Evolutionary conservation across 1,140 invertebrate species (phyloP).

Genomic region (Musca domestica): DNA sequence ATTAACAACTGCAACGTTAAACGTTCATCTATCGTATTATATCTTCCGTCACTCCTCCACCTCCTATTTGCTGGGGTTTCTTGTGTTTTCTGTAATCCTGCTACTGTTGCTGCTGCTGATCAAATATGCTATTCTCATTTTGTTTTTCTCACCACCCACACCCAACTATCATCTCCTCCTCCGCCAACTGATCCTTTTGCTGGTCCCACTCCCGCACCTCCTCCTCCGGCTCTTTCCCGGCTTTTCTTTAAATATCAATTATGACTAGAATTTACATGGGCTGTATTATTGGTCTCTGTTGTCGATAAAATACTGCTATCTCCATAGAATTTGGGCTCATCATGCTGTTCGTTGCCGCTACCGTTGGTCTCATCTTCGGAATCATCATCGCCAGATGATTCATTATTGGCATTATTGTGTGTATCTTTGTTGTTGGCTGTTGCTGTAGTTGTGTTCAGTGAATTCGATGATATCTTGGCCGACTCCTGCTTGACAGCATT

Average conservation of each 20-base stretch:
- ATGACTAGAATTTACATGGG: constrained; percentile 24
- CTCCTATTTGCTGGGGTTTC: too few species aligned
- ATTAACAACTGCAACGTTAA: too few species aligned
- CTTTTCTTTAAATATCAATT: constrained; percentile 25
- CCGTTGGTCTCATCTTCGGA: constrained; percentile 75
- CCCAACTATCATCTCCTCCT: background rate
- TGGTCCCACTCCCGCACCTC: background rate
- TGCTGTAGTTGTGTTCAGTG: constrained; percentile 19
- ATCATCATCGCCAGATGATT: constrained; percentile 70
- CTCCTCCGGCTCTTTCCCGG: background rate
- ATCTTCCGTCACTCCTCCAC: too few species aligned
- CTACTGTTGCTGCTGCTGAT: too few species aligned
- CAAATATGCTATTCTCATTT: constrained; percentile 5
- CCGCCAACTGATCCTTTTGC: background rate
- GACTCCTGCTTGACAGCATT: constrained; percentile 59
- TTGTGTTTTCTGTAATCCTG: too few species aligned
- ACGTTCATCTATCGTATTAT: too few species aligned
- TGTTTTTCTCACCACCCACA: constrained; percentile 12
- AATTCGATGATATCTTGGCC: constrained; percentile 43
- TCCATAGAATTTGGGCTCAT: constrained; percentile 69
- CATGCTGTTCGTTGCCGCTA: constrained; percentile 58
- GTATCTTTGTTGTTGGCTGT: constrained; percentile 2
- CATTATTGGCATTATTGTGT: constrained; percentile 1
- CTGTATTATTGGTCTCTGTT: constrained; percentile 12
- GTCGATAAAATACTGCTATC: constrained; percentile 52